Evolutionary conservation across 2,888 invertebrate genomes (phyloP), one percentile per base, ranked within the genome.

Genomic region (Ischnus inquisitorius): DNA sequence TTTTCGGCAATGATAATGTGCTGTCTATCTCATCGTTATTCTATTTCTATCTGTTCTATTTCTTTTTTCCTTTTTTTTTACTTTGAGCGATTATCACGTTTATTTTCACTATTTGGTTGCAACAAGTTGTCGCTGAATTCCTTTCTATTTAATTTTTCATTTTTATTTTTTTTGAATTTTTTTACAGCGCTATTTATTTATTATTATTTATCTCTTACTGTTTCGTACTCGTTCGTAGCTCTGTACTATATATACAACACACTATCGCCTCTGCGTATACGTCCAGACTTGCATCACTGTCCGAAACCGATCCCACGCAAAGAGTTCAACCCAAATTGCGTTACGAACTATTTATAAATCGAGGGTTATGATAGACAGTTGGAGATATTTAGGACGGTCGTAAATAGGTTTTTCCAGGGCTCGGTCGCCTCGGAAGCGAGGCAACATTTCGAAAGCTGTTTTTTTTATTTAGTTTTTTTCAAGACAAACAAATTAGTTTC

Each of bases 211-310:
- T 79, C 71, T 41, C 57, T 62, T 41, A 57, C 80, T 62, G 57
- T 71, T 41, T 75, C 71, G 75, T 81, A 60, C 19, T 75, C 62
- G 51, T 78, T 81, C 64, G 39, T 80, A 57, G 82, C 71, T 77
- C 54, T 83, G 80, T 83, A 80, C 19, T 77, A 60, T 72, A 43
- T 54, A 57, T 34, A 64, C 34, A 64, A 62, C 34, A 74, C 74
- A 77, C 22, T 75, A 78, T 76, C 71, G 82, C 78, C 83, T 79
- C 64, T 79, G 62, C 77, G 84, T 85, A 62, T 62, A 77, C 74
- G 83, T 83, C 80, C 83, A 77, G 54, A 76, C 69, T 80, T 51
- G 72, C 80, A 80, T 74, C 77, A 74, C 28, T 67, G 62, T 16
- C 80, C 68, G 64, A 69, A 77, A 80, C 76, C 72, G 43, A 80